A percentile compares a stretch with the other conserved stretches of the same genome.
Evolutionary conservation across 2,113 vertebrate species (phyloP).

Genomic region (Hassar affinis): DNA sequence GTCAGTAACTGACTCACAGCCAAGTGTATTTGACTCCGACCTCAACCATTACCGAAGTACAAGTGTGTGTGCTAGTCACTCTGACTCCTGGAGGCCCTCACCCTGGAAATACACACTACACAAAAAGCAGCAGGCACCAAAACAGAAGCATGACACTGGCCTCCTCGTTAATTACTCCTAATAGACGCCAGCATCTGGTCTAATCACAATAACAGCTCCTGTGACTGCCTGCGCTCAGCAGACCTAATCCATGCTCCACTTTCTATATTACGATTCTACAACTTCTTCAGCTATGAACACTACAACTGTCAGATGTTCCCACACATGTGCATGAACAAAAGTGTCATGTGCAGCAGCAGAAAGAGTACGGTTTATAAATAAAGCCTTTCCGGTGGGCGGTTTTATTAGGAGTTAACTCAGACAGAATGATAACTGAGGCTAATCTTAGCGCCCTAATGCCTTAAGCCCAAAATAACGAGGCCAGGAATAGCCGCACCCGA

Average conservation of each 20-base stretch:
- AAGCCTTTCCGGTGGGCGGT: conserved; percentile 50
- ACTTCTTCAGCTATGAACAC: background rate
- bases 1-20: background rate
- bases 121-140: conserved; percentile 40
- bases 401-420: conserved; percentile 55
- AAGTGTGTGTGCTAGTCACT: conserved; percentile 41
- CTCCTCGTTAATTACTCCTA: conserved; percentile 39
- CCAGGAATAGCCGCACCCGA: conserved; percentile 47
- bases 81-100: conserved; percentile 41
- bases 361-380: conserved; percentile 46
- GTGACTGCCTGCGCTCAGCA: background rate
- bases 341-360: background rate
- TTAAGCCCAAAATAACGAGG: conserved; percentile 49
- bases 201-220: background rate
- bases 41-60: conserved; percentile 16
- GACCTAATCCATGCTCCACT: background rate
- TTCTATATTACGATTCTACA: background rate
- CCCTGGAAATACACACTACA: conserved; percentile 45
- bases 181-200: conserved; percentile 35
- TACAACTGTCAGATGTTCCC: background rate
- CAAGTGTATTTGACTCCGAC: conserved; percentile 18
- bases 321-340: background rate
- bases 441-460: conserved; percentile 55
- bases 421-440: conserved; percentile 54
- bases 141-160: conserved; percentile 48